Evolutionary conservation across 2,888 invertebrate genomes (phyloP), one percentile per base, ranked within the genome.

Genomic region (Amiota mariae): DNA sequence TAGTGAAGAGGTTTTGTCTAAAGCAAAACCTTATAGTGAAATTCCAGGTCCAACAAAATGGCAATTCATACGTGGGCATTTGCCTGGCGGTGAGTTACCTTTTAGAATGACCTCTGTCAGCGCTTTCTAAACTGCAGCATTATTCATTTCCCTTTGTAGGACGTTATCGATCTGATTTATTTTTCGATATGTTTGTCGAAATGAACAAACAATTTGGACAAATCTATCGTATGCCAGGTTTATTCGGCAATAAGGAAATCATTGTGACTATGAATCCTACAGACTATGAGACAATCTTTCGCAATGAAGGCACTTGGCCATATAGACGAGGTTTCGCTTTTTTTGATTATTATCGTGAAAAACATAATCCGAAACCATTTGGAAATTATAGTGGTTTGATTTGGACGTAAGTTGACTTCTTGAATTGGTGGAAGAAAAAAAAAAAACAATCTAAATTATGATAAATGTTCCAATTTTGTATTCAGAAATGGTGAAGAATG

Each of bases 401-500:
- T 20, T 77, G 80, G 0, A 86, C 85, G 86, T 87, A 72, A 80
- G 77, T 51, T 36, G 47, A 0, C 8, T 12, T 1, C n/a, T n/a
- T n/a, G 12, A 15, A 48, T 15, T 20, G 13, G 0, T 3, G 11
- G 0, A 12, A n/a, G n/a, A n/a, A n/a, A n/a, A n/a, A n/a, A 24
- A 24, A 24, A 24, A 24, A 24, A 2, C 24, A 24, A n/a, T n/a
- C n/a, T n/a, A n/a, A n/a, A n/a, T n/a, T 24, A 24, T 24, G 3
- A 24, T 2, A 0, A 18, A 71, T 20, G 2, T 9, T 56, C 0
- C 20, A n/a, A 12, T 36, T 36, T 36, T 36, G 36, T 36, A 18
- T 63, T 48, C 80, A 92, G 92, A 2, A 92, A 94, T 88, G 94
- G 93, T 0, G 91, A 92, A 13, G 90, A 92, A 78, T 95, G 95